Evolutionary conservation across 2,113 vertebrate species (phyloP).

Genomic region (Corythornis madagascariensis): DNA sequence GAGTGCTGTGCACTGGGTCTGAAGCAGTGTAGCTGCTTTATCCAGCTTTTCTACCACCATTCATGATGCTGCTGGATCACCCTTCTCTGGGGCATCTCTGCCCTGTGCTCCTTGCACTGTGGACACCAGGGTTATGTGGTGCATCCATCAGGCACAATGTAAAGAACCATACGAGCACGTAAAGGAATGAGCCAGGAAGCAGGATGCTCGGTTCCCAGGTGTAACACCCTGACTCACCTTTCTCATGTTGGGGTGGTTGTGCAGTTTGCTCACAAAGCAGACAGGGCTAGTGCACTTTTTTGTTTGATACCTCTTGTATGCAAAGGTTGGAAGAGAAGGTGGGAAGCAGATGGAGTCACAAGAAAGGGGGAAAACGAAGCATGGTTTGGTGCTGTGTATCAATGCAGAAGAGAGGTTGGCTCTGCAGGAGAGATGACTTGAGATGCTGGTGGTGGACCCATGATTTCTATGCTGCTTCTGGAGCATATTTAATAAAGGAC

Average conservation of each 20-base stretch:
- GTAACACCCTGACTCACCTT: rapidly evolving
- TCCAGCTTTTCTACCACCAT: rapidly evolving
- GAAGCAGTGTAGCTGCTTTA: rapidly evolving
- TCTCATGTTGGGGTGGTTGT: not conserved
- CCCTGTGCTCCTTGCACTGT: rapidly evolving
- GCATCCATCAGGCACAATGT: rapidly evolving
- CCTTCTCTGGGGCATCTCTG: not conserved
- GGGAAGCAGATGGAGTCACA: not conserved
- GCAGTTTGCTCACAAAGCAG: not conserved
- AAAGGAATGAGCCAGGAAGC: not conserved
- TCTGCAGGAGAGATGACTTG: not conserved
- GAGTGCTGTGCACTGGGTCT: rapidly evolving
- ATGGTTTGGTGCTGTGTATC: not conserved
- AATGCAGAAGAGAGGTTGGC: not conserved
- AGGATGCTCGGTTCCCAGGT: not conserved
- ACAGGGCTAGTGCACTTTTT: not conserved
- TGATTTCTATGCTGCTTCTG: not conserved
- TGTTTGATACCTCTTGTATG: not conserved
- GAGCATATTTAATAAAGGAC: not conserved
- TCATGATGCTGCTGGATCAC: rapidly evolving
- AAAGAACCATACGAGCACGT: rapidly evolving
- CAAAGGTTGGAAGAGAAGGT: not conserved
- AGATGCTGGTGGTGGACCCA: not conserved
- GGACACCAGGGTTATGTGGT: no score
- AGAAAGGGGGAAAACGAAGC: not conserved